A percentile compares a stretch with the other conserved stretches of the same genome.
Conservation (phyloP, 2,888 invertebrate species). For the Lottia gigantea region DNA sequence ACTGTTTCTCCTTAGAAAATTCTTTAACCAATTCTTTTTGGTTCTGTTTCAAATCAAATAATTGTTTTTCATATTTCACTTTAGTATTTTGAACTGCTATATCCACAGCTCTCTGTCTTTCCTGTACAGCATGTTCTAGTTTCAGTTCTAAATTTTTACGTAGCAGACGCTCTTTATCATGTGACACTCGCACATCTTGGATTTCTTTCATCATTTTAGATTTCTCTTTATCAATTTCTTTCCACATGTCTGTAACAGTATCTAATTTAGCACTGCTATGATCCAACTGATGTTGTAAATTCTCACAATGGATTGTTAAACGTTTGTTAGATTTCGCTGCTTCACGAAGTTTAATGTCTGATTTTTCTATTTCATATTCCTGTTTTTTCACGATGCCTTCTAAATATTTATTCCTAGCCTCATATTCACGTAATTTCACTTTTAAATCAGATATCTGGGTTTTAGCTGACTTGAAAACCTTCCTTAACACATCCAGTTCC, state of each 20-base stretch:
- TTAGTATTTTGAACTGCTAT: slow-evolving; percentile 48
- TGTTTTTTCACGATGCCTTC: slow-evolving; percentile 38
- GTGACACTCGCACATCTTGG: slow-evolving; percentile 43
- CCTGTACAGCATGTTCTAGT: slow-evolving; percentile 41
- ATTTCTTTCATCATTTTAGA: slow-evolving; percentile 47
- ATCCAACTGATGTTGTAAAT: slow-evolving; percentile 48
- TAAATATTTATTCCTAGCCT: slow-evolving; percentile 40
- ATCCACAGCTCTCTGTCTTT: slow-evolving; percentile 44
- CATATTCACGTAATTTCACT: slow-evolving; percentile 43
- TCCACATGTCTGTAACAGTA: slow-evolving; percentile 54
- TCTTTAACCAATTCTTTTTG: slow-evolving; percentile 44
- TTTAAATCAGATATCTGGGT: slow-evolving; percentile 50
- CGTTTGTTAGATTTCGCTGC: slow-evolving; percentile 54
- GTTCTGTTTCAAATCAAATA: slow-evolving; percentile 48
- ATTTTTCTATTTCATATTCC: slow-evolving; percentile 35
- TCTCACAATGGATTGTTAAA: slow-evolving; percentile 54
- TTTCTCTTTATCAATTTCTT: slow-evolving; percentile 49
- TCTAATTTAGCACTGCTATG: slow-evolving; percentile 46
- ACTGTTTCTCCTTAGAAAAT: slow-evolving; percentile 43
- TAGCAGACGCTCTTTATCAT: slow-evolving; percentile 50
- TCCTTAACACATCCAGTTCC: slow-evolving; percentile 53
- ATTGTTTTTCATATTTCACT: slow-evolving; percentile 46
- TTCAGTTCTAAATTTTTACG: slow-evolving; percentile 46
- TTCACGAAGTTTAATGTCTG: slow-evolving; percentile 39
- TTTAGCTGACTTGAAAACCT: slow-evolving; percentile 55